Base-by-base conservation (phyloP, 2,888 invertebrate genomes). In the Galerucella pusilla region DNA sequence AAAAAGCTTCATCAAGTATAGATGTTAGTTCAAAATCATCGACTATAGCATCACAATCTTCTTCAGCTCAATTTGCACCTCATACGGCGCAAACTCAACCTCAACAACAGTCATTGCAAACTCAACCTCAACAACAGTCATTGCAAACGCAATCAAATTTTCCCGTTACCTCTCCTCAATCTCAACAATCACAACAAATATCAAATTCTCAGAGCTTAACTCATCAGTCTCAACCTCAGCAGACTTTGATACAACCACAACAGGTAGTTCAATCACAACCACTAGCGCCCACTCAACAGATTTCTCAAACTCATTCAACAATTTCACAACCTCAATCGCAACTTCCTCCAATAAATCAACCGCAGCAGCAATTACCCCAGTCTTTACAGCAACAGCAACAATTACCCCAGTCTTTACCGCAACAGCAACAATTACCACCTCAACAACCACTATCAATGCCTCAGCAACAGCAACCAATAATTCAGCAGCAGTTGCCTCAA, bases 1-100 rank as follows among this genome's bases (percentile, higher is more conserved):
- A 85, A 73, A 82, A 85, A 78, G 81, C 81, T 61, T 61, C 83
- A 45, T 81, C 84, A 59, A 81, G 80, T 76, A 78, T 82, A 59
- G 83, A 85, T 74, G 79, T 84, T 73, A 80, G 81, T 66, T 25
- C 75, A 45, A 61, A 71, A 73, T 46, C 78, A 74, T 68, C 75
- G 45, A 45, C 77, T 68, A 75, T 74, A 25, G 65, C 64, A 42
- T 52, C 78, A 9, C 77, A 77, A 68, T 73, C 75, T 20, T 70
- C 73, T n/a, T 69, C 74, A 42, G 69, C 77, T 16, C 74, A 72
- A 28, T 72, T 76, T 54, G 68, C 75, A n/a, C 54, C 78, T n/a
- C 74, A 65, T 7, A 54, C 57, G 6, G 57, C 42, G n/a, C n/a
- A n/a, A n/a, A n/a, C n/a, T n/a, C n/a, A n/a, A n/a, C n/a, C n/a